Conservation (phyloP, 1,140 invertebrate species). For the Zaprionus ghesquierei region DNA sequence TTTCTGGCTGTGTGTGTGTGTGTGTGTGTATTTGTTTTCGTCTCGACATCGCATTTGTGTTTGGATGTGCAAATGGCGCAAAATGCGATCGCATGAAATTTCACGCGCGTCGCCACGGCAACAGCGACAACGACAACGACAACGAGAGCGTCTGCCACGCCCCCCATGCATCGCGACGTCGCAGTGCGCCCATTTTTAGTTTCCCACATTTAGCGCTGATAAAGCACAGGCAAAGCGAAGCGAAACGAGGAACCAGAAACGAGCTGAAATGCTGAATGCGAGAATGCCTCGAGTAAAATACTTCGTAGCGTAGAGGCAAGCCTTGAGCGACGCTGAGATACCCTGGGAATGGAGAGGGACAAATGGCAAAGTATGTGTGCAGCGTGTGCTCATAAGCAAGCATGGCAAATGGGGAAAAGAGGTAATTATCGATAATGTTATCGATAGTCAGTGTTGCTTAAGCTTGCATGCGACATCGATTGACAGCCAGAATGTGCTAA, state of each 20-base stretch:
- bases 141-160: slow-evolving; percentile 24
- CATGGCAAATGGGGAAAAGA: too few relatives aligned
- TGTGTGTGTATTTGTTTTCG: background rate
- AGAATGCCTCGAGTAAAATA: slow-evolving; percentile 4
- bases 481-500: too few relatives aligned
- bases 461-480: background rate
- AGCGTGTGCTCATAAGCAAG: too few relatives aligned
- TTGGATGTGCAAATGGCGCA: background rate
- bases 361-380: background rate
- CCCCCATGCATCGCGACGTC: slow-evolving; percentile 2
- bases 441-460: background rate
- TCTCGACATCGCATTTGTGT: background rate
- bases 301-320: background rate
- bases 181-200: slow-evolving; percentile 48
- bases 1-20: background rate
- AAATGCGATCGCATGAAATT: slow-evolving; percentile 27
- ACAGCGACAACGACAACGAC: background rate
- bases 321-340: background rate
- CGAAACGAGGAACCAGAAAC: slow-evolving; percentile 11
- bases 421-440: background rate
- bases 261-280: background rate
- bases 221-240: slow-evolving; percentile 29
- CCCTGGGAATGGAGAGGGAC: background rate
- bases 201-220: slow-evolving; percentile 42
- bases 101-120: background rate